Evolutionary conservation across 2,797 vertebrate species (phyloP).

Genomic region (Tapirus indicus): DNA sequence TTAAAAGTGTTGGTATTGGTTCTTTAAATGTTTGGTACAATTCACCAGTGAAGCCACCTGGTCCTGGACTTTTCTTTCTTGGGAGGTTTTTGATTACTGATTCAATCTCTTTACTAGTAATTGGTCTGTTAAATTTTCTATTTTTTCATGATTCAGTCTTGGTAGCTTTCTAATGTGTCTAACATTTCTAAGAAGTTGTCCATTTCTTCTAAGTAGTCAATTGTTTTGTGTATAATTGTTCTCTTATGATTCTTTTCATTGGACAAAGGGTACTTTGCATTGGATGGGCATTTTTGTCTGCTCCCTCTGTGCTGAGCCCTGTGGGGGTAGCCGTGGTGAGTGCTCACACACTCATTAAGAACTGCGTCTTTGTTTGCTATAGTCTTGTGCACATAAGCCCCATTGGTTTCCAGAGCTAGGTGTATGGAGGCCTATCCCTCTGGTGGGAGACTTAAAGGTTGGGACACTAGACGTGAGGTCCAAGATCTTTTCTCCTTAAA

Average conservation of each 20-base stretch:
- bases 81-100: neutral
- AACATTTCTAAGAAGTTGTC: neutral
- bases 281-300: neutral
- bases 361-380: neutral
- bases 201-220: neutral
- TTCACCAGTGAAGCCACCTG: neutral
- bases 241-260: neutral
- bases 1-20: neutral
- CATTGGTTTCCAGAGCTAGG: neutral
- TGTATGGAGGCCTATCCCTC: neutral
- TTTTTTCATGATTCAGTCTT: neutral
- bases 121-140: neutral
- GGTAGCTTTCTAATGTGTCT: neutral
- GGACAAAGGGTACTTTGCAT: neutral
- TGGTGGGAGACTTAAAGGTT: neutral
- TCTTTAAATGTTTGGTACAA: neutral
- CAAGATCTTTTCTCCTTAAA: neutral
- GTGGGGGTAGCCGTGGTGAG: neutral
- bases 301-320: neutral
- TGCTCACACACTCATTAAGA: neutral
- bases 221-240: neutral
- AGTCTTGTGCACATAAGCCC: neutral
- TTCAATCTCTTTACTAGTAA: neutral
- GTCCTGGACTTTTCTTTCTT: neutral
- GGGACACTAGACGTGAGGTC: neutral